phyloP scores from a whole-genome alignment of 2,888 invertebrate genomes.

The Lottia scabra region DNA sequence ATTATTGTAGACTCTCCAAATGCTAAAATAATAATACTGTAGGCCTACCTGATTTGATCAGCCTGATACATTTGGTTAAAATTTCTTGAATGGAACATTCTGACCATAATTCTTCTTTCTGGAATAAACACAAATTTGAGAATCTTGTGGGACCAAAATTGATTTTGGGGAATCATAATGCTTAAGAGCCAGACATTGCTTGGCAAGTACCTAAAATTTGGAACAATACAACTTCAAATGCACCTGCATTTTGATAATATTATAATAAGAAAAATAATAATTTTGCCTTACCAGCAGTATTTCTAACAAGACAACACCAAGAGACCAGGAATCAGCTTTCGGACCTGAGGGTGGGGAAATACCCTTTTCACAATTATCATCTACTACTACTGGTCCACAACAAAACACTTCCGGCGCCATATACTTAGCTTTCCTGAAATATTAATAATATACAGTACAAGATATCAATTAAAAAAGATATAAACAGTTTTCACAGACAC shows the following conservation, averaged over 20 bases:
- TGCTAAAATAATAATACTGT: too few relatives aligned
- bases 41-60: conserved; percentile 41
- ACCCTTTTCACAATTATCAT: conserved; percentile 50
- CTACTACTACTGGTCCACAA: conserved; percentile 52
- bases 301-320: conserved; percentile 91
- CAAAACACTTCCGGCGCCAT: conserved; percentile 67
- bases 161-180: too few relatives aligned
- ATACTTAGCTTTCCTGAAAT: conserved; percentile 61
- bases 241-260: too few relatives aligned
- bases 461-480: not conserved
- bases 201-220: too few relatives aligned
- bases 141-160: too few relatives aligned
- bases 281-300: conserved; percentile 73
- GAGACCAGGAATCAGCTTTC: conserved; percentile 92
- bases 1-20: too few relatives aligned
- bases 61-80: conserved; percentile 46
- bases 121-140: conserved; percentile 16
- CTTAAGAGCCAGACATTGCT: too few relatives aligned
- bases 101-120: conserved; percentile 60
- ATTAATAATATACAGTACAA: too few relatives aligned
- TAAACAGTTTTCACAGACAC: not conserved
- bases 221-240: too few relatives aligned
- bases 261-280: too few relatives aligned
- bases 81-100: conserved; percentile 49
- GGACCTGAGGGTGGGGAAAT: conserved; percentile 72